Evolutionary conservation across 2,113 vertebrate species (phyloP).

Genomic region (Mirounga angustirostris): DNA sequence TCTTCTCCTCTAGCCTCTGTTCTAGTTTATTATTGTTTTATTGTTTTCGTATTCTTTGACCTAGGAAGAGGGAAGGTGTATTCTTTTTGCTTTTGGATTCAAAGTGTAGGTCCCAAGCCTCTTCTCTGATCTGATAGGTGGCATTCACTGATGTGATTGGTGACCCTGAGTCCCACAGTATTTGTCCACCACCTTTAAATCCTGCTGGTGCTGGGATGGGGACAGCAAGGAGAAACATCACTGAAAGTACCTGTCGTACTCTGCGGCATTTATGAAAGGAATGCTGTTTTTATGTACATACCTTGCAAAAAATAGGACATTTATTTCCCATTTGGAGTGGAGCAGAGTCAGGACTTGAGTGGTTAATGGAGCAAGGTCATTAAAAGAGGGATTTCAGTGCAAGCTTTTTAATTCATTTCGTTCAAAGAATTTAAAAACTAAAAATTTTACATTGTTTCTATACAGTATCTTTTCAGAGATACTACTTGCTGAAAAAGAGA

Average conservation of each 20-base stretch:
- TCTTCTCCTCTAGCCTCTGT: background rate
- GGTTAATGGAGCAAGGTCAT: constrained; percentile 79
- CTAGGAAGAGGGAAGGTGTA: background rate
- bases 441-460: background rate
- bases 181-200: constrained; percentile 25
- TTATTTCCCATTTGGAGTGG: constrained; percentile 81
- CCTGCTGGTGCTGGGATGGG: background rate
- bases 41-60: background rate
- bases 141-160: constrained; percentile 32
- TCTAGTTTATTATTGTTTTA: background rate
- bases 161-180: background rate
- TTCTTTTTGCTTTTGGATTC: background rate
- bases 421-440: background rate
- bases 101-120: background rate
- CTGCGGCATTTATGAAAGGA: constrained; percentile 78
- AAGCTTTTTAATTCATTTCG: background rate
- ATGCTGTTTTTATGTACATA: constrained; percentile 82
- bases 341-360: constrained; percentile 74
- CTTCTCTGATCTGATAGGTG: background rate
- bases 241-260: constrained; percentile 59
- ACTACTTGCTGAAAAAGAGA: background rate
- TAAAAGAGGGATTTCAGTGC: constrained; percentile 69
- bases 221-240: constrained; percentile 44
- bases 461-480: background rate
- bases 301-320: constrained; percentile 82